These are phyloP conservation scores for Propsilocerus akamusi DNA, from an alignment of 1,140 invertebrate genomes.

Conservation along the genomic window DNA sequence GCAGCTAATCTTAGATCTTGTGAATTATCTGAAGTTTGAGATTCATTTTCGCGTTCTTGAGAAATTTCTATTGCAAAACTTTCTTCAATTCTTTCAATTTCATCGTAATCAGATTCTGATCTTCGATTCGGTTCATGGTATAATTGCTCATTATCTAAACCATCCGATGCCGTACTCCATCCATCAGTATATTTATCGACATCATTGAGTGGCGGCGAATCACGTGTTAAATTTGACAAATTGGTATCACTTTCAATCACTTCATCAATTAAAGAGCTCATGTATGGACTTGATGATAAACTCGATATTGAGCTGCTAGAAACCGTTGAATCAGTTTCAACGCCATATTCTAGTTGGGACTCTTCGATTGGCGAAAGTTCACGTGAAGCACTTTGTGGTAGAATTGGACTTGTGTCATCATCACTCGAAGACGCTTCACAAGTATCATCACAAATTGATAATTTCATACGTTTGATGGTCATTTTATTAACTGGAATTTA, in stretches of 20 bases:
- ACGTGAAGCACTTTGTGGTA: neutral
- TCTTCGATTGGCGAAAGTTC: neutral
- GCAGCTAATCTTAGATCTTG: neutral
- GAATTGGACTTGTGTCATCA: neutral
- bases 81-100: neutral
- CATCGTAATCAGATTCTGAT: neutral
- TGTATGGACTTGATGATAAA: too few species aligned
- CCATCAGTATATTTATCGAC: too few species aligned
- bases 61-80: neutral
- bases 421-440: neutral
- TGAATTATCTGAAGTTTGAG: neutral
- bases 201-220: too few species aligned
- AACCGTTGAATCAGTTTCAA: too few species aligned
- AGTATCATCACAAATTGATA: neutral
- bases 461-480: neutral
- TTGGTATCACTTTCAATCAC: too few species aligned
- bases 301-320: too few species aligned
- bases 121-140: too few species aligned
- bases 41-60: neutral
- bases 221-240: too few species aligned
- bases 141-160: too few species aligned
- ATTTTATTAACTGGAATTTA: neutral
- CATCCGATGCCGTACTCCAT: too few species aligned
- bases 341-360: too few species aligned
- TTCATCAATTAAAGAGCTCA: too few species aligned